A percentile compares a stretch with the other conserved stretches of the same genome.
These are phyloP conservation scores for Limnephilus rhombicus DNA, from an alignment of 2,888 invertebrate species.

Conservation along the genomic window DNA sequence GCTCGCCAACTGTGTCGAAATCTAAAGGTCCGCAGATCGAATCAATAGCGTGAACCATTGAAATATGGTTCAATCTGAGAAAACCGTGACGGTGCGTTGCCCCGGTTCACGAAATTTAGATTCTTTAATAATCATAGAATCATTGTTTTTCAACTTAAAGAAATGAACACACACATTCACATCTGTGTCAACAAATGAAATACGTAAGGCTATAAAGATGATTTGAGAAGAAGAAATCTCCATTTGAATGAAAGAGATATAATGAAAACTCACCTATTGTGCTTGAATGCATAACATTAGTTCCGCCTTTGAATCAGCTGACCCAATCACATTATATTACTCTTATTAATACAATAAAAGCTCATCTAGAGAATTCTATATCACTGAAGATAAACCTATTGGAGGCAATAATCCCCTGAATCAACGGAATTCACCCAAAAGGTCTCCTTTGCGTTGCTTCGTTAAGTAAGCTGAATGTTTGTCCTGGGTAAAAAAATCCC, in stretches of 20 bases:
- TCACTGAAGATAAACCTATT: not conserved
- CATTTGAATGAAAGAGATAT: not conserved
- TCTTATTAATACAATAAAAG: not conserved
- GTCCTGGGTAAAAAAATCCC: conserved; percentile 15
- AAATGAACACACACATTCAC: too few species aligned
- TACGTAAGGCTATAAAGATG: not conserved
- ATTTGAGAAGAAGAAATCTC: not conserved
- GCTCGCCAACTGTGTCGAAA: not conserved
- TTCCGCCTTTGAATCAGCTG: not conserved
- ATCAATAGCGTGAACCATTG: not conserved
- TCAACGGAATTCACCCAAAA: conserved; percentile 43
- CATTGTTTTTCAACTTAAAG: too few species aligned
- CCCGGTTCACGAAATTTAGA: too few species aligned
- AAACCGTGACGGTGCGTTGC: too few species aligned
- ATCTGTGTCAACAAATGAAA: too few species aligned
- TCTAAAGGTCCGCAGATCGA: not conserved
- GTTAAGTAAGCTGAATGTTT: conserved; percentile 49
- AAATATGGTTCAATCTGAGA: not conserved
- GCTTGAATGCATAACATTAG: not conserved
- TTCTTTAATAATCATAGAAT: too few species aligned
- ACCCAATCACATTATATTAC: not conserved
- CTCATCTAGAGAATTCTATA: not conserved
- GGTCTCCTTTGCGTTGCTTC: conserved; percentile 39
- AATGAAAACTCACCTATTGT: not conserved
- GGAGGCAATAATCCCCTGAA: conserved; percentile 42